Evolutionary conservation across 1,140 invertebrate species (phyloP), one percentile per base, ranked within the genome.

Genomic region (Drosophila elegans): DNA sequence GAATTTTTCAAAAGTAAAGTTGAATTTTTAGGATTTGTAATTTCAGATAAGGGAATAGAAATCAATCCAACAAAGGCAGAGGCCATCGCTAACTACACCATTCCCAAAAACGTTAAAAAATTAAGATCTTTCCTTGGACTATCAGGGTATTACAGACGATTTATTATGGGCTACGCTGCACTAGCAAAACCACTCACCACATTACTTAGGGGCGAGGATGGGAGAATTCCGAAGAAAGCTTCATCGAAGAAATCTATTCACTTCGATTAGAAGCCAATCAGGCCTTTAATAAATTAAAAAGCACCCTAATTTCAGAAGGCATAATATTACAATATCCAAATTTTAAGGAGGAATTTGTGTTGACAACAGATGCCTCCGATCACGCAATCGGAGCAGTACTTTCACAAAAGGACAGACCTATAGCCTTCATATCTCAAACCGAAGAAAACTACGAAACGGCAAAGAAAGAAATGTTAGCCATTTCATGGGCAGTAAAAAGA

Each of bases 291-390:
- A 48, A 48, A 48, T 25, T 48, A n/a, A 48, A 48, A 48, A 27
- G 45, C 25, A 45, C 25, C 25, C 45, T 27, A 48, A 27, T 27
- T n/a, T 48, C 25, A 48, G 6, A 45, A n/a, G 42, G 21, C 42
- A 16, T 45, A 91, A 90, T 7, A 44, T 66, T 93, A 39, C 75
- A 83, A 49, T 91, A 81, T 42, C 88, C 89, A 3, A 80, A 93
- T 56, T 93, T 92, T 53, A 52, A 54, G 3, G 76, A 86, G 57
- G 68, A 72, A 42, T 93, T 93, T 51, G 75, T 78, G 6, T 54
- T 93, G 3, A 90, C 88, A 0, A 92, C 81, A 0, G 91, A 92
- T 52, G 91, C 90, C n/a, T 54, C 52, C 34, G 52, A 41, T 11
- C 29, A 54, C 25, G 36, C 52, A 27, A 25, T 54, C 13, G 52